Evolutionary conservation across 1,140 invertebrate genomes (phyloP).

Genomic region (Drosophila nasuta): DNA sequence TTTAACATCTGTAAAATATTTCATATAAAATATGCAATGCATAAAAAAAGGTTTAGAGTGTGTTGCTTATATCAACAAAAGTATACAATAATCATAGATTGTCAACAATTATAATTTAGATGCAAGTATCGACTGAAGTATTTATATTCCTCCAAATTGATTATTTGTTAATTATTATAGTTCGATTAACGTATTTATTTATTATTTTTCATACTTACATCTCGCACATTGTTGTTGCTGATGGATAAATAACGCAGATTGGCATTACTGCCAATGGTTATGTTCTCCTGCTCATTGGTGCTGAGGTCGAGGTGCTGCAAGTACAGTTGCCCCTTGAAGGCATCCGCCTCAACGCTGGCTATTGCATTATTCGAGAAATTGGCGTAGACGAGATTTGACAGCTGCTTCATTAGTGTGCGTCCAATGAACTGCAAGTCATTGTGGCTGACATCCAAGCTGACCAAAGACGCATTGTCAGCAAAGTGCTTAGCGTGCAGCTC

Average conservation of each 20-base stretch:
- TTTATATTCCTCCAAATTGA: too few relatives aligned
- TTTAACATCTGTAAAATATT: too few relatives aligned
- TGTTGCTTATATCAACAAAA: too few relatives aligned
- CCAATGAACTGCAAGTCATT: slow-evolving; percentile 59
- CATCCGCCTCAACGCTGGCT: slow-evolving; percentile 44
- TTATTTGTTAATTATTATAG: not conserved
- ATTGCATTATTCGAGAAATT: slow-evolving; percentile 77
- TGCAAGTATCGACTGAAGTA: too few relatives aligned
- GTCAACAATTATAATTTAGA: too few relatives aligned
- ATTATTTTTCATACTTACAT: slow-evolving; percentile 46
- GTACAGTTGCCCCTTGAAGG: slow-evolving; percentile 44
- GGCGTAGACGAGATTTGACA: slow-evolving; percentile 55
- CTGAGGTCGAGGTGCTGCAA: slow-evolving; percentile 59
- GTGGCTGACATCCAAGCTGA: slow-evolving; percentile 62
- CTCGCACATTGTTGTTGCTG: slow-evolving; percentile 67
- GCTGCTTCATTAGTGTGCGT: slow-evolving; percentile 22
- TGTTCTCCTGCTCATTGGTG: slow-evolving; percentile 67
- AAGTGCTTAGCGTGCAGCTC: slow-evolving; percentile 54
- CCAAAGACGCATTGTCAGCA: slow-evolving; percentile 26
- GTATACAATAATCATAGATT: too few relatives aligned
- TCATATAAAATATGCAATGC: too few relatives aligned
- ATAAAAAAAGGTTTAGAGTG: too few relatives aligned
- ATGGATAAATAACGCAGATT: slow-evolving; percentile 61
- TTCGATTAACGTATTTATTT: not conserved
- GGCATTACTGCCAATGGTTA: slow-evolving; percentile 49